phyloP scores from a whole-genome alignment of 2,888 invertebrate species.

The Drosophila diplacantha region DNA sequence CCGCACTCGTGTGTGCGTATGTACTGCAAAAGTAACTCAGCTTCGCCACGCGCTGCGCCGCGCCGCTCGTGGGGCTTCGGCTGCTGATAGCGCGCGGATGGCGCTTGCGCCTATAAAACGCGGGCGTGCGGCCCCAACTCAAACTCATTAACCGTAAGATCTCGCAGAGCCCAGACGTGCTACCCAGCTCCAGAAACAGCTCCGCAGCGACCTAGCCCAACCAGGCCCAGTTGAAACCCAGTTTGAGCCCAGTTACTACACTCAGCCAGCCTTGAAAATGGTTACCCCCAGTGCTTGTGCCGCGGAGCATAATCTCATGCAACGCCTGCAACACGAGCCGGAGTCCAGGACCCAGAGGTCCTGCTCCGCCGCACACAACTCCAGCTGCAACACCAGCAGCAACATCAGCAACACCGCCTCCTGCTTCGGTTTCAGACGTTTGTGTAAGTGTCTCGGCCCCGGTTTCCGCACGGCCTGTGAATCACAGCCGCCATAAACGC shows the following conservation, averaged over 20 bases:
- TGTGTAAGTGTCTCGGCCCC: slow-evolving; percentile 13
- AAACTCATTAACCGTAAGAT: slow-evolving; percentile 32
- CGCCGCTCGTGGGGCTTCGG: slow-evolving; percentile 27
- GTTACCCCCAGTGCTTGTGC: not conserved
- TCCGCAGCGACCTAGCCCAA: not conserved
- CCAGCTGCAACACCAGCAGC: not conserved
- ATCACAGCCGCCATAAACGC: slow-evolving; percentile 12
- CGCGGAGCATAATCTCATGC: not conserved
- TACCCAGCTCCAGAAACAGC: not conserved
- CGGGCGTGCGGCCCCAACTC: slow-evolving; percentile 21
- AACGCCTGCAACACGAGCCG: slow-evolving; percentile 5
- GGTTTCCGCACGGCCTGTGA: not conserved
- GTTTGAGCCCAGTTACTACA: not conserved
- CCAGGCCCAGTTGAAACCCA: not conserved
- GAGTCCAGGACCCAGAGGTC: not conserved
- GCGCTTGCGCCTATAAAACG: slow-evolving; percentile 16
- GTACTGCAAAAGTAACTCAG: slow-evolving; percentile 2
- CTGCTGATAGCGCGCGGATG: slow-evolving; percentile 23
- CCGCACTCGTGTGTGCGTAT: slow-evolving; percentile 7
- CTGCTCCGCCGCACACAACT: not conserved
- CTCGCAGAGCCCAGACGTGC: slow-evolving; percentile 30
- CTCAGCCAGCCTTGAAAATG: not conserved
- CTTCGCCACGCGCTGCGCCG: slow-evolving; percentile 19
- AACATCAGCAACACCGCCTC: not conserved
- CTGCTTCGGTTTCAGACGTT: not conserved